phyloP scores from a whole-genome alignment of 2,797 vertebrate genomes.

The Remorina albescens region DNA sequence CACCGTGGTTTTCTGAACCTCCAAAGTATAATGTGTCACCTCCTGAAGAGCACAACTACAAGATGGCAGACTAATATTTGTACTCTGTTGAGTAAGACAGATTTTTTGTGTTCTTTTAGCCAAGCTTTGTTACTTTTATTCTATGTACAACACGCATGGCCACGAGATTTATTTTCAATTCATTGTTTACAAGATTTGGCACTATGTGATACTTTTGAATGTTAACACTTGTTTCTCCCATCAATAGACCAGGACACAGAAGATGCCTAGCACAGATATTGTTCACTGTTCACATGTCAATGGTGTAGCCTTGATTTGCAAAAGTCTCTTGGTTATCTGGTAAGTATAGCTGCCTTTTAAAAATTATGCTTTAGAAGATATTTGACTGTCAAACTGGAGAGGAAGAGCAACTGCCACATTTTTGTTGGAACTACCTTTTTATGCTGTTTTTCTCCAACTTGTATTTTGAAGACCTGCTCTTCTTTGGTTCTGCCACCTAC shows the following conservation, averaged over 20 bases:
- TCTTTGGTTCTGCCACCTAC: neutral
- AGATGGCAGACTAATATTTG: neutral
- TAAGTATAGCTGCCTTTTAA: conserved; percentile 21
- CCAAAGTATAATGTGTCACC: too few species aligned
- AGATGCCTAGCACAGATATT: neutral
- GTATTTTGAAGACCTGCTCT: neutral
- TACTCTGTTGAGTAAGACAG: too few species aligned
- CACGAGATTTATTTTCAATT: neutral
- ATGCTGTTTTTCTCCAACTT: neutral
- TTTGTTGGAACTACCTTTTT: neutral
- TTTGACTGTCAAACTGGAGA: neutral
- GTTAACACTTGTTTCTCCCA: neutral
- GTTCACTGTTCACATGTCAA: neutral
- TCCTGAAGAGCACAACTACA: neutral
- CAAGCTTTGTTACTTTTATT: neutral
- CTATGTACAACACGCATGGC: neutral
- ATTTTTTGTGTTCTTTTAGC: neutral
- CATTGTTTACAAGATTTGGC: neutral
- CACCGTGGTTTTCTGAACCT: too few species aligned
- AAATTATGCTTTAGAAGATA: neutral
- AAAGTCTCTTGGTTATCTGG: conserved; percentile 20
- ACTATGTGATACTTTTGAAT: neutral
- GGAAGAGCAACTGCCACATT: neutral
- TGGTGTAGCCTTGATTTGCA: neutral
- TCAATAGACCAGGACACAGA: neutral